Evolutionary conservation across 2,797 vertebrate species (phyloP), one percentile per base, ranked within the genome.

Genomic region (Micropoecilia bifurca): DNA sequence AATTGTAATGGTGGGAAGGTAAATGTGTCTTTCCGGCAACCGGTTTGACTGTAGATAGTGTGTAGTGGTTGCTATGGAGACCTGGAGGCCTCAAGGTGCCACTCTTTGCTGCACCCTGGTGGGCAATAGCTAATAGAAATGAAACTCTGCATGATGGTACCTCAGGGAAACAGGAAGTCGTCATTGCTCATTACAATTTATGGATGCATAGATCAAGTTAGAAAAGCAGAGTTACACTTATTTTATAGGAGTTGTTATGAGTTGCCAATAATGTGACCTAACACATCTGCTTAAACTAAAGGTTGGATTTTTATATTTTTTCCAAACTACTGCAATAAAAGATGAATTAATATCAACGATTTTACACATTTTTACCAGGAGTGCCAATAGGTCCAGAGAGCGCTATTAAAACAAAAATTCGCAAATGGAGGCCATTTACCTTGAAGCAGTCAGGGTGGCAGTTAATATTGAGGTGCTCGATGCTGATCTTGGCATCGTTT

Each of bases 381-480:
- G 41, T 41, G 16, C 18, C 8, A 22, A 10, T 33, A 39, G 33
- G 18, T 20, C 20, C 39, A 25, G 66, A 41, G 66, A 68, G 20
- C 9, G 4, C 66, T n/a, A 25, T 13, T 28, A 45, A 53, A 55
- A 59, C 14, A 53, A 55, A 59, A 36, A 14, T 74, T 16, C 89
- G 55, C 63, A 59, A 63, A 74, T 72, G 75, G 5, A 39, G 48
- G 73, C 53, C 22, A 59, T 47, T 73, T 96, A 99, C 98, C 98
- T 98, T 97, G 93, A 99, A 99, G 89, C 98, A 99, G 75, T 87
- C 90, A 10, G 98, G 97, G 2, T 99, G 98, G 92, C 97, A 98
- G 94, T 95, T 96, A 93, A 99, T 97, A 80, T 96, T 97, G 28
- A 99, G 97, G 82, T 99, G 97, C 72, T 99, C 97, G 6, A 99